phyloP scores from a whole-genome alignment of 2,113 vertebrate species.

The Oncorhynchus kisutch region DNA sequence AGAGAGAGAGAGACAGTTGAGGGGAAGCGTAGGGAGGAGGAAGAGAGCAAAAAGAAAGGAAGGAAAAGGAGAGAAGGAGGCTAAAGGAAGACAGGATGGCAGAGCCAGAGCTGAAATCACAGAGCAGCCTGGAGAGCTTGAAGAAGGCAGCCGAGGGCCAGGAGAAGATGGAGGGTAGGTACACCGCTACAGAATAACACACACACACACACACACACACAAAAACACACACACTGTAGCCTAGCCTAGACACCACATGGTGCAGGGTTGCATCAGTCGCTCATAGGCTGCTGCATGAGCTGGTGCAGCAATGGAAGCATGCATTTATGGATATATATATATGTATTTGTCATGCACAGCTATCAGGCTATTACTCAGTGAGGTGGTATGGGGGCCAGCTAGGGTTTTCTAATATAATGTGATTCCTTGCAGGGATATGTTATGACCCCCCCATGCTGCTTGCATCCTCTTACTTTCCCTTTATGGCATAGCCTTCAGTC shows the following conservation, averaged over 20 bases:
- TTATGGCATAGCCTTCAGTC: too few species aligned
- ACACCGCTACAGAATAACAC: background rate
- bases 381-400: background rate
- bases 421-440: background rate
- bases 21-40: conserved; percentile 25
- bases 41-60: conserved; percentile 42
- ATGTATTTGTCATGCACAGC: background rate
- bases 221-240: background rate
- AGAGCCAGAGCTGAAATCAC: conserved; percentile 70
- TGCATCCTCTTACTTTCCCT: too few species aligned
- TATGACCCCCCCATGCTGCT: background rate
- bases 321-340: background rate
- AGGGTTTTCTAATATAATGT: background rate
- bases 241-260: conserved; percentile 45
- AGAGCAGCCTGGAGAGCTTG: conserved; percentile 68
- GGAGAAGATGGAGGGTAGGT: conserved; percentile 70
- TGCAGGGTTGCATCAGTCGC: conserved; percentile 42
- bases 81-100: conserved; percentile 58
- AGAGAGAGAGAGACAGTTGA: conserved; percentile 1
- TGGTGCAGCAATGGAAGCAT: conserved; percentile 50
- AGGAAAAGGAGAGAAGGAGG: conserved; percentile 18
- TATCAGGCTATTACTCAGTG: background rate
- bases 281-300: conserved; percentile 25
- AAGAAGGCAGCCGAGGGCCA: conserved; percentile 58
- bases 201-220: conserved; percentile 2